phyloP scores from a whole-genome alignment of 2,113 vertebrate species.

The Lontra canadensis region DNA sequence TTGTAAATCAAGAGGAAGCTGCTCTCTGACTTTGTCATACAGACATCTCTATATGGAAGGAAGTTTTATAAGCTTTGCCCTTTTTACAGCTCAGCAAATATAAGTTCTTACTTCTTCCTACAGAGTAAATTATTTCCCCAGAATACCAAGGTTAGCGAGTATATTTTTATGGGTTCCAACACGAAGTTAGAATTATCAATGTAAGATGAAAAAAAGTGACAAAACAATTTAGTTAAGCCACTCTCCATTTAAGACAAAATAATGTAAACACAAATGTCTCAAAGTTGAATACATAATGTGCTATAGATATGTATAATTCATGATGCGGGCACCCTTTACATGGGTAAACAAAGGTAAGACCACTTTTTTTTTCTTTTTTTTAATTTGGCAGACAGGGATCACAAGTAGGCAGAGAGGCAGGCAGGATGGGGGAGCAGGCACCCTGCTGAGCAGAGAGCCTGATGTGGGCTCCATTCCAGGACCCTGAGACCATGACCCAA shows the following conservation, averaged over 20 bases:
- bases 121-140: neutral
- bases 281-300: neutral
- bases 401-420: too few species aligned
- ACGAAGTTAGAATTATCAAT: neutral
- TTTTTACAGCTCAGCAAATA: conserved; percentile 42
- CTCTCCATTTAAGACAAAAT: neutral
- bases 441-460: too few species aligned
- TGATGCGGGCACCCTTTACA: neutral
- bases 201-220: neutral
- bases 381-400: too few species aligned
- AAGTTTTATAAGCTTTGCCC: conserved; percentile 32
- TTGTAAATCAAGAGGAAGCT: conserved; percentile 26
- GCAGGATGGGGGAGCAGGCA: too few species aligned
- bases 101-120: conserved; percentile 37
- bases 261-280: neutral
- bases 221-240: neutral
- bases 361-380: neutral
- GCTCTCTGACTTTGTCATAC: neutral
- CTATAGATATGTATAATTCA: neutral
- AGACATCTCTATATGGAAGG: neutral
- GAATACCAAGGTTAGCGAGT: neutral
- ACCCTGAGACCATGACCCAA: too few species aligned
- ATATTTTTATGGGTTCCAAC: neutral
- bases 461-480: too few species aligned
- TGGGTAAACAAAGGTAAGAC: neutral